Evolutionary conservation across 2,888 invertebrate species (phyloP).

Genomic region (Agrotis puta): DNA sequence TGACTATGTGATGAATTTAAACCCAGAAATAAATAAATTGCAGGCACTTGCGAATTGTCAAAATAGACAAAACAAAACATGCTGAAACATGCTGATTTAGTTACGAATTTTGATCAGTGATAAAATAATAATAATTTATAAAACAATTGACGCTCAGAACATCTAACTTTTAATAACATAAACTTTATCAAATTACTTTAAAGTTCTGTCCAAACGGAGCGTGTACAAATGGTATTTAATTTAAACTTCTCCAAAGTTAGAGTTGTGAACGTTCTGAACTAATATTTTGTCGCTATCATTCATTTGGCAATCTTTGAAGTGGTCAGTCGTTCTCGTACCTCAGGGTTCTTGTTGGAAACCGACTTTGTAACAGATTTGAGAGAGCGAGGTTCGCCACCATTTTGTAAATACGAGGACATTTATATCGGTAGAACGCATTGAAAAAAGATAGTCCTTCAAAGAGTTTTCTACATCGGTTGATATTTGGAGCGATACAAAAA

Average conservation of each 20-base stretch:
- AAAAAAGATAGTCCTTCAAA: background rate
- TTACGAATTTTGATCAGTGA: background rate
- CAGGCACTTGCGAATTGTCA: too few species aligned
- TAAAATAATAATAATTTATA: background rate
- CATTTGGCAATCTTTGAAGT: slow-evolving; percentile 65
- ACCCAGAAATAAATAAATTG: too few species aligned
- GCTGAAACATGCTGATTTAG: background rate
- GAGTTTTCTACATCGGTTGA: background rate
- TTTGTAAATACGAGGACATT: slow-evolving; percentile 12
- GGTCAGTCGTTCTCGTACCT: slow-evolving; percentile 58
- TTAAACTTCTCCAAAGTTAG: slow-evolving; percentile 33
- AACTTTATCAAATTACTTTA: slow-evolving; percentile 31
- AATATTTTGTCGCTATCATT: slow-evolving; percentile 53
- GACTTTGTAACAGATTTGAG: slow-evolving; percentile 71
- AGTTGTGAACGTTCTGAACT: slow-evolving; percentile 6
- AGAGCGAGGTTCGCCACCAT: slow-evolving; percentile 7
- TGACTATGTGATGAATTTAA: too few species aligned
- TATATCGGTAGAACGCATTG: background rate
- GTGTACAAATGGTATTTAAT: slow-evolving; percentile 27
- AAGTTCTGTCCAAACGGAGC: slow-evolving; percentile 3
- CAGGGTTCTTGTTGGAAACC: slow-evolving; percentile 64
- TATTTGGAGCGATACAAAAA: background rate
- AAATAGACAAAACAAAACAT: too few species aligned
- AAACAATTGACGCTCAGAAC: slow-evolving; percentile 5
- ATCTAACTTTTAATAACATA: slow-evolving; percentile 7